These are phyloP conservation scores for Hexactinellida sp. DNA, from an alignment of 37 sponge, comb jelly and placozoan species.

Conservation along the genomic window DNA sequence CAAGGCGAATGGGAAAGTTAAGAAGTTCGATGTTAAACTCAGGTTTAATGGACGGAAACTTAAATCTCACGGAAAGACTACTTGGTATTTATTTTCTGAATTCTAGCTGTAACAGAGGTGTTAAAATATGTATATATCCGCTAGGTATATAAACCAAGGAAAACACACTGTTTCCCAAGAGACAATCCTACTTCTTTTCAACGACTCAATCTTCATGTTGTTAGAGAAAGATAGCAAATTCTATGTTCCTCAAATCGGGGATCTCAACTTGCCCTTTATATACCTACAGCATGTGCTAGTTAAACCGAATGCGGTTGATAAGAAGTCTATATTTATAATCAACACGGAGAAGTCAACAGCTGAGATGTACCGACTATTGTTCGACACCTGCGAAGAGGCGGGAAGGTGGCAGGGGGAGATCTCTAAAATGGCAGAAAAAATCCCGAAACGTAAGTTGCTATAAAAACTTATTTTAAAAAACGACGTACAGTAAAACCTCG, in stretches of 20 bases:
- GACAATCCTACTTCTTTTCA: background rate
- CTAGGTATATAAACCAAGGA: background rate
- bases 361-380: background rate
- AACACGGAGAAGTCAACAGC: background rate
- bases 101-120: no score
- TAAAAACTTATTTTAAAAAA: no score
- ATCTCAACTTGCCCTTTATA: background rate
- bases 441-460: background rate
- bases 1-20: background rate
- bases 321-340: background rate
- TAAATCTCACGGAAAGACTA: background rate
- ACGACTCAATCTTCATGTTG: background rate
- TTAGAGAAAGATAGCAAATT: background rate
- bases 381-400: background rate
- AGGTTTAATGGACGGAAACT: background rate
- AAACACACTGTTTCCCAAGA: background rate
- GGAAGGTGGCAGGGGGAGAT: background rate
- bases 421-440: background rate
- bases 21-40: background rate
- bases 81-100: background rate
- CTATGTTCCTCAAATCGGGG: background rate
- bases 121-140: background rate
- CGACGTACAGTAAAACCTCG: no score
- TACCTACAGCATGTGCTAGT: background rate
- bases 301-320: constrained; percentile 1